Percentiles rank a stretch among this genome's conserved stretches.
Conservation (phyloP, 2,797 vertebrate species). For the Dendrocincla fuliginosa region DNA sequence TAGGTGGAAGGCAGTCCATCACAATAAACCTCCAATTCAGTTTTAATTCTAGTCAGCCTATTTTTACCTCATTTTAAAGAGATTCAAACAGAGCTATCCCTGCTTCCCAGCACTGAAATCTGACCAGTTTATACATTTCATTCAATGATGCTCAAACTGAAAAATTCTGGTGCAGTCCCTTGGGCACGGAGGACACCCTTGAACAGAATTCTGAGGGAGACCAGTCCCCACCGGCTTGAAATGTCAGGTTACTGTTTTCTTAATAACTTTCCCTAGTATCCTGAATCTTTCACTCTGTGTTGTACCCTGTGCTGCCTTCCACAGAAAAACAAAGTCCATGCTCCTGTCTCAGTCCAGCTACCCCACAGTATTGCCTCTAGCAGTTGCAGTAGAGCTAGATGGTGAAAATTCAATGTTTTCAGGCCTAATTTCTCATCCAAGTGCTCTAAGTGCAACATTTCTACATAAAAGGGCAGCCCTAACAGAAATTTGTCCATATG, state of each 20-base stretch:
- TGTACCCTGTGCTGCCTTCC: not conserved
- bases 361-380: not conserved
- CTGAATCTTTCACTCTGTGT: not conserved
- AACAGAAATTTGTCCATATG: not conserved
- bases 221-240: fast-evolving
- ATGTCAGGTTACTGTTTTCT: not conserved
- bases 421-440: not conserved
- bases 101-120: not conserved
- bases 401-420: not conserved
- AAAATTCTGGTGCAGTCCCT: not conserved
- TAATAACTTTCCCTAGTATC: not conserved
- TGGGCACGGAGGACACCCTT: not conserved
- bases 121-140: not conserved
- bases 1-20: not conserved
- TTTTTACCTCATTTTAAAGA: not conserved
- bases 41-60: not conserved
- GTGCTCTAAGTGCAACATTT: not conserved
- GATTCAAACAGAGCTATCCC: not conserved
- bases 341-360: not conserved
- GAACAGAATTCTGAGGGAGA: not conserved
- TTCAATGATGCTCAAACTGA: not conserved
- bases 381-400: not conserved
- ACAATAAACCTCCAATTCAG: not conserved
- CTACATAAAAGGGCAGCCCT: not conserved
- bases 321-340: not conserved